Conservation (phyloP, 2,113 vertebrate genomes). For the Ctenomys sociabilis region DNA sequence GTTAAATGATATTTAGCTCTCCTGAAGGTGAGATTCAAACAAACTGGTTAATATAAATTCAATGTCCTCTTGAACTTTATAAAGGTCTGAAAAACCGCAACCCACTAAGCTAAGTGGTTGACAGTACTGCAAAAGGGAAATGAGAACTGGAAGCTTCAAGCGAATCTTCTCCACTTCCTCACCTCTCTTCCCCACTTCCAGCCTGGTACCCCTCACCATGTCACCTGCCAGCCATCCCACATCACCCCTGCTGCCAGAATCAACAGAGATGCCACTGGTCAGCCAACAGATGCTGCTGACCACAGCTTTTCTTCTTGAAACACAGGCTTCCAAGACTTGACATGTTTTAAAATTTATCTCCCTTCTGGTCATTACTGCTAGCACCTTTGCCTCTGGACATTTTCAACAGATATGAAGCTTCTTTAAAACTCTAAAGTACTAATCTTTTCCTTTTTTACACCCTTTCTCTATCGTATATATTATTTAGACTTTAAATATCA, state of each 20-base stretch:
- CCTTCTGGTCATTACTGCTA: neutral
- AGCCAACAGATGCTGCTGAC: neutral
- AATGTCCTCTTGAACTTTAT: slow-evolving; percentile 42
- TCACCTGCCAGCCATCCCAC: neutral
- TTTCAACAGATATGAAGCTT: neutral
- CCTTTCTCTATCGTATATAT: neutral
- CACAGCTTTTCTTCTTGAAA: neutral
- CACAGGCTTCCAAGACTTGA: neutral
- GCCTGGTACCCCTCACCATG: neutral
- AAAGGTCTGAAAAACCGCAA: slow-evolving; percentile 33
- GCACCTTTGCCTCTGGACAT: neutral
- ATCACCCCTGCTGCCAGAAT: neutral
- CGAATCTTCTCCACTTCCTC: slow-evolving; percentile 48
- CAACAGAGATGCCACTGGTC: neutral
- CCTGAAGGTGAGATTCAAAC: neutral
- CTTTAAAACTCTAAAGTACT: neutral
- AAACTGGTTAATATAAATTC: neutral
- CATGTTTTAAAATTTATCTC: neutral
- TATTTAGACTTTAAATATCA: neutral
- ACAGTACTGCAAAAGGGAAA: slow-evolving; percentile 37
- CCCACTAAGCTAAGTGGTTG: neutral
- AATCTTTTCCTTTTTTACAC: neutral
- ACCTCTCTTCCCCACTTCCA: neutral
- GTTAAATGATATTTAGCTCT: neutral
- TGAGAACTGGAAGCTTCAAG: neutral